These are phyloP conservation scores for Nomada ruficornis DNA, from an alignment of 2,888 invertebrate genomes.

Conservation along the genomic window DNA sequence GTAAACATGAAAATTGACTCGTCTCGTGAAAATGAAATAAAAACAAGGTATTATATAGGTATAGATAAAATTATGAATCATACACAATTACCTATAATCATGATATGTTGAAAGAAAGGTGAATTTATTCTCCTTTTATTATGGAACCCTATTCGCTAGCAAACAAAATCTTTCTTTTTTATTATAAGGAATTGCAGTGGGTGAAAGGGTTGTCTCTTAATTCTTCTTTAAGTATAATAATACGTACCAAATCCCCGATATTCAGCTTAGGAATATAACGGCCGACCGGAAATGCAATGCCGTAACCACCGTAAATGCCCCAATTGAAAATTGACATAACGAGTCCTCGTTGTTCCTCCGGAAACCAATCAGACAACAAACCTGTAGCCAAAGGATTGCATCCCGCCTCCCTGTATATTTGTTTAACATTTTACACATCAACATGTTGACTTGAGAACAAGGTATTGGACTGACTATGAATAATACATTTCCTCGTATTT, in stretches of 20 bases:
- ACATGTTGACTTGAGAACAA: background rate
- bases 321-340: constrained; percentile 97
- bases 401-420: constrained; percentile 89
- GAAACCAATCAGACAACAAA: constrained; percentile 92
- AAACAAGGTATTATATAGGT: too few relatives aligned
- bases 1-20: too few relatives aligned
- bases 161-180: background rate
- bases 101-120: too few relatives aligned
- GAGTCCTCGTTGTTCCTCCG: constrained; percentile 92
- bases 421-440: background rate
- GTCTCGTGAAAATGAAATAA: too few relatives aligned
- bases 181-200: background rate
- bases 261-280: constrained; percentile 92
- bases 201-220: background rate
- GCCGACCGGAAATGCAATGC: constrained; percentile 96
- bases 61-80: too few relatives aligned
- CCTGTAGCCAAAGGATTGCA: constrained; percentile 95
- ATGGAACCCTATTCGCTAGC: too few relatives aligned
- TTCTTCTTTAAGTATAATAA: background rate
- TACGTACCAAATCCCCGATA: constrained; percentile 89
- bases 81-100: too few relatives aligned
- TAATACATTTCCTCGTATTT: background rate
- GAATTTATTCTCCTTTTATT: too few relatives aligned
- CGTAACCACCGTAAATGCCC: constrained; percentile 98
- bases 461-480: background rate